Evolutionary conservation across 2,888 invertebrate genomes (phyloP).

Genomic region (Antheraea yamamai): DNA sequence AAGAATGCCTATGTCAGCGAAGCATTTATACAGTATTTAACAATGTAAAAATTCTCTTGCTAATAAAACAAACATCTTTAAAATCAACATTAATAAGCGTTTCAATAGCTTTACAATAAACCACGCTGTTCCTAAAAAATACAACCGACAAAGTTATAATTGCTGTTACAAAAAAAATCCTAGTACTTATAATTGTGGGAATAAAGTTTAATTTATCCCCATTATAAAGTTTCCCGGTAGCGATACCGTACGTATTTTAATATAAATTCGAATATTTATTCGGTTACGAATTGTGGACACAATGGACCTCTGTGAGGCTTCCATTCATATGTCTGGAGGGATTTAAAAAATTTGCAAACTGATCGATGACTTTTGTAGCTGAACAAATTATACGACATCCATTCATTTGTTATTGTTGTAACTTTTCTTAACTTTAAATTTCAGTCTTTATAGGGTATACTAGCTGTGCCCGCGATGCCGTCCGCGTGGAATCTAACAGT

Average conservation of each 20-base stretch:
- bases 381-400: not conserved
- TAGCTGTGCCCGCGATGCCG: too few species aligned
- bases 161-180: not conserved
- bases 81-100: not conserved
- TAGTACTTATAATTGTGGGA: not conserved
- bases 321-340: not conserved
- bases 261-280: not conserved
- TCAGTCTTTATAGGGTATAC: too few species aligned
- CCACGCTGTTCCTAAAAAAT: not conserved
- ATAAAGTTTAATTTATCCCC: not conserved
- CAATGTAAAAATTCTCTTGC: not conserved
- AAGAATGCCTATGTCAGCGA: not conserved
- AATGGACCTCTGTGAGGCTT: slow-evolving; percentile 1
- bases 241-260: not conserved
- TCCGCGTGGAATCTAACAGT: too few species aligned
- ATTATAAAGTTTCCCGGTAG: not conserved
- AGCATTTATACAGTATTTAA: not conserved
- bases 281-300: not conserved
- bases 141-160: not conserved
- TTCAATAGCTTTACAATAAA: slow-evolving; percentile 4
- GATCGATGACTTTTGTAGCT: not conserved
- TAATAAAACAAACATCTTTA: not conserved
- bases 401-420: not conserved
- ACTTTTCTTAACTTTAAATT: not conserved
- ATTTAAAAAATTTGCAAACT: not conserved